Evolutionary conservation across 2,113 vertebrate genomes (phyloP), one percentile per base, ranked within the genome.

Genomic region (Pagrus major): DNA sequence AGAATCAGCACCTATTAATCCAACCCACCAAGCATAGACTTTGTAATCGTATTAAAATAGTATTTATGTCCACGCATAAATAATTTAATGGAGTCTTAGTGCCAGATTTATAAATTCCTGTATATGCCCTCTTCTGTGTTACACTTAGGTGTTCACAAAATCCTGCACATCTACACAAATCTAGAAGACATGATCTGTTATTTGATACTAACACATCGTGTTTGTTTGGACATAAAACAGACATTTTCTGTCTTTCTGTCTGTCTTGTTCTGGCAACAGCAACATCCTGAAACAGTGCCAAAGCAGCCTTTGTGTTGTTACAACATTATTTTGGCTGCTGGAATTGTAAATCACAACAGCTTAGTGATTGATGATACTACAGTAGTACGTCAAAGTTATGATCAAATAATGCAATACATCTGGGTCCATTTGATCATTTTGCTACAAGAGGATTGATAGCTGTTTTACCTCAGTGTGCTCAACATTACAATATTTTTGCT

Each of bases 141-240:
- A 33, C 27, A 18, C 11, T 16, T 58, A 29, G 27, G 8, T 21
- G 8, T 51, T 63, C 18, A 52, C 14, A 33, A 54, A 52, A 25
- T 12, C 0, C 14, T 35, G 29, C 11, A 58, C 27, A 59, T 39
- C 1, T 11, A 39, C 29, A 74, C 33, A 52, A 9, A 6, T 69
- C 33, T 68, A 42, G n/a, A 51, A 69, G 23, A 51, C 5, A n/a
- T n/a, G n/a, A 27, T 55, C 14, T 9, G 23, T 11, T 21, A 76
- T 21, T 25, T 0, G 21, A 66, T 67, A 7, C 18, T 16, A 51
- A 35, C 29, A 46, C 54, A 51, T 21, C 4, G 44, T 31, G 31
- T 65, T 55, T 78, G 37, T 71, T 29, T 71, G 59, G 47, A 37
- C 31, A 39, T 5, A 51, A 72, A 41, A 12, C 41, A 59, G 31